Evolutionary conservation across 2,888 invertebrate genomes (phyloP).

Genomic region (Acrobeloides nanus): DNA sequence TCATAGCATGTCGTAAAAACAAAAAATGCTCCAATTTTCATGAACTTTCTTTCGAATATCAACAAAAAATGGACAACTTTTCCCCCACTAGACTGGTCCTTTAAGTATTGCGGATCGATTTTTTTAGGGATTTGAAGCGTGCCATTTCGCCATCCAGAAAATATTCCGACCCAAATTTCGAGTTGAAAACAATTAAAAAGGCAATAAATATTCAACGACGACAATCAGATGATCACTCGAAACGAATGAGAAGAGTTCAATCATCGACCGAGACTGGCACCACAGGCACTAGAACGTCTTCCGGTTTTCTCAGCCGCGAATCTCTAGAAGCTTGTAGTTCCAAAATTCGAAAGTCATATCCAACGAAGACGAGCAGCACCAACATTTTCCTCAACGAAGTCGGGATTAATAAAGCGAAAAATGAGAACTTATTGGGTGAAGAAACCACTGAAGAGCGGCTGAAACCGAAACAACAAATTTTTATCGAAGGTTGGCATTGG

Average conservation of each 20-base stretch:
- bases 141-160: constrained; percentile 5
- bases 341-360: constrained; percentile 28
- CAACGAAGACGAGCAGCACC: constrained; percentile 22
- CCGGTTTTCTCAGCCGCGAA: not conserved
- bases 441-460: too few relatives aligned
- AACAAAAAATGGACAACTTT: too few relatives aligned
- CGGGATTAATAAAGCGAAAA: too few relatives aligned
- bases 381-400: constrained; percentile 20
- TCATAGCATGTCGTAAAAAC: too few relatives aligned
- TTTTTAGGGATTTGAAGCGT: not conserved
- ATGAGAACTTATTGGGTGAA: too few relatives aligned
- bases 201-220: constrained; percentile 1
- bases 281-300: not conserved
- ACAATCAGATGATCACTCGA: not conserved
- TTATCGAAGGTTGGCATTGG: too few relatives aligned
- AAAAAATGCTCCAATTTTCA: too few relatives aligned
- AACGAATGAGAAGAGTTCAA: constrained; percentile 1
- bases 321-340: constrained; percentile 9
- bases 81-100: too few relatives aligned
- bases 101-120: too few relatives aligned
- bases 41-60: too few relatives aligned
- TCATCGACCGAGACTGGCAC: constrained; percentile 9
- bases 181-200: constrained; percentile 1
- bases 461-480: too few relatives aligned
- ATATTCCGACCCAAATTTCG: constrained; percentile 17